Conservation (phyloP, 1,140 invertebrate genomes). For the Nebria ingens region DNA sequence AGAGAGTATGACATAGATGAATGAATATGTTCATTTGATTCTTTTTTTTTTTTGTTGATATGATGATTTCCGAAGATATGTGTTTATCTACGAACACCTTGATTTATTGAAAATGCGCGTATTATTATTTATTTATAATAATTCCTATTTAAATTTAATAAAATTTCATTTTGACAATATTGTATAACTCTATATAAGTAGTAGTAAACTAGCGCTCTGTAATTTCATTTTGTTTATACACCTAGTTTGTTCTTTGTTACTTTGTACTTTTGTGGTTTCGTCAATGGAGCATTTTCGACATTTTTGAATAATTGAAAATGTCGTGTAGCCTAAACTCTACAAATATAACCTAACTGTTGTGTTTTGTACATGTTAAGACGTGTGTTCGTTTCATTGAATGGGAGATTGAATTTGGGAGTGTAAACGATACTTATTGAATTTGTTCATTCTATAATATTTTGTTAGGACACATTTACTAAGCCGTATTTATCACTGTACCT, state of each 20-base stretch:
- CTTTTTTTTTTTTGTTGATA: conserved; percentile 1
- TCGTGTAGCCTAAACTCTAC: not conserved
- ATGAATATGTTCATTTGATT: not conserved
- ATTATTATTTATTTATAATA: not conserved
- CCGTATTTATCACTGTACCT: too few relatives aligned
- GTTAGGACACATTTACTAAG: too few relatives aligned
- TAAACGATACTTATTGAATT: too few relatives aligned
- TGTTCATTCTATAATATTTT: too few relatives aligned
- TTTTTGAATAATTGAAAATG: not conserved
- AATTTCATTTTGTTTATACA: not conserved
- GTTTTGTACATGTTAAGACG: conserved; percentile 12
- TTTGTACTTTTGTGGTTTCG: conserved; percentile 5
- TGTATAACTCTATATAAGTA: not conserved
- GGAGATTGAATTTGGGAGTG: too few relatives aligned
- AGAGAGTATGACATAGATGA: conserved; percentile 6
- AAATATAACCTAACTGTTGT: conserved; percentile 5
- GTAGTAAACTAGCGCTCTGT: conserved; percentile 1
- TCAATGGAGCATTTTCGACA: conserved; percentile 3
- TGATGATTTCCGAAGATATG: conserved; percentile 8
- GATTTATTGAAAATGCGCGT: not conserved
- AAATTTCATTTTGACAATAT: not conserved
- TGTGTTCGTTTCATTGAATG: too few relatives aligned
- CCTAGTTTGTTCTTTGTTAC: not conserved
- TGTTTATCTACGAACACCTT: not conserved
- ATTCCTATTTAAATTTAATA: not conserved